Conservation (phyloP, 2,797 vertebrate genomes). For the Crocodylus rhombifer region DNA sequence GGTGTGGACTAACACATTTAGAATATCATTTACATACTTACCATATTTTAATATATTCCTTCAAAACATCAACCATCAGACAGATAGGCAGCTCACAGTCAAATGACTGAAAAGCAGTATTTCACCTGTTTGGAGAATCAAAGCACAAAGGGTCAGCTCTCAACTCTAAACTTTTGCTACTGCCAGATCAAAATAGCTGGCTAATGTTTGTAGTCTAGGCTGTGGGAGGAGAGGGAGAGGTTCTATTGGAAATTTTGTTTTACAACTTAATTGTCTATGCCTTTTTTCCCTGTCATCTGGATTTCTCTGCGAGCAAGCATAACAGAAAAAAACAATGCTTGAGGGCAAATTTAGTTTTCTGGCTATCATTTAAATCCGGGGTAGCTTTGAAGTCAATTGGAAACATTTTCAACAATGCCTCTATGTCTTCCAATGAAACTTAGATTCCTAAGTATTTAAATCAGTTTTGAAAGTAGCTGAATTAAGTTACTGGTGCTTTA, state of each 20-base stretch:
- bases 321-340: constrained; percentile 11
- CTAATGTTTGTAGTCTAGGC: background rate
- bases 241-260: background rate
- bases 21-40: background rate
- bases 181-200: background rate
- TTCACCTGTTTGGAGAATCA: background rate
- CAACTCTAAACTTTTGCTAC: background rate
- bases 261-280: background rate
- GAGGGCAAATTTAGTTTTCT: background rate
- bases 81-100: background rate
- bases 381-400: background rate
- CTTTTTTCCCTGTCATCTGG: background rate
- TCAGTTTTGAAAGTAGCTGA: background rate
- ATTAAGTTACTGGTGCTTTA: constrained; percentile 4
- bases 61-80: background rate
- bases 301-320: background rate
- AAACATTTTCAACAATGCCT: background rate
- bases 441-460: background rate
- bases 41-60: background rate
- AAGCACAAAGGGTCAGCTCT: background rate
- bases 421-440: background rate
- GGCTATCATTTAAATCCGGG: background rate
- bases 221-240: background rate
- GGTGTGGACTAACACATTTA: background rate
- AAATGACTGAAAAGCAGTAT: background rate